Conservation (phyloP, 2,113 vertebrate genomes). For the Pardalotus punctatus region DNA sequence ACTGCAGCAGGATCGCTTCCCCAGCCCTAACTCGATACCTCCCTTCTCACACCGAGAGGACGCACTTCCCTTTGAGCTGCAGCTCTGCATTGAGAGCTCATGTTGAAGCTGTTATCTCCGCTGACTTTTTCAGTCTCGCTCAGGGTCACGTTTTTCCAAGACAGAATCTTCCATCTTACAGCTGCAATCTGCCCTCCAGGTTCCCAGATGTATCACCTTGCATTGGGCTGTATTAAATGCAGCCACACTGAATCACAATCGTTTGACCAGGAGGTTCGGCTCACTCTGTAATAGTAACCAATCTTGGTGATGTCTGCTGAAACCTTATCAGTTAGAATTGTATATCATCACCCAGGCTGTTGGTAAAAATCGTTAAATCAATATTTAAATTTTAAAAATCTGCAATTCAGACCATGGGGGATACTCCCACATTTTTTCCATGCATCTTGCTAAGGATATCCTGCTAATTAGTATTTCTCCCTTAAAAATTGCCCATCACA, state of each 20-base stretch:
- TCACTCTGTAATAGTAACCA: conserved; percentile 24
- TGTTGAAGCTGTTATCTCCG: conserved; percentile 51
- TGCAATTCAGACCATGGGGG: neutral
- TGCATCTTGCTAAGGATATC: neutral
- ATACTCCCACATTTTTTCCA: neutral
- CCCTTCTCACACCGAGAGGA: neutral
- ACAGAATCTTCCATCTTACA: conserved; percentile 24
- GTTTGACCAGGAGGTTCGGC: conserved; percentile 16
- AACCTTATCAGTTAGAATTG: conserved; percentile 41
- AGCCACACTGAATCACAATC: conserved; percentile 28
- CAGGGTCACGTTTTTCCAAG: conserved; percentile 46
- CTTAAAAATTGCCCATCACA: neutral
- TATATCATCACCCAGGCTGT: neutral
- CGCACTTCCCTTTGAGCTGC: conserved; percentile 1
- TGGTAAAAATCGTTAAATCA: conserved; percentile 12
- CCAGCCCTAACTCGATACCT: neutral
- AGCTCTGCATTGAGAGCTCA: conserved; percentile 53
- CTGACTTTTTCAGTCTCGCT: neutral
- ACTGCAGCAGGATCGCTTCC: neutral
- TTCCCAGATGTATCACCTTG: conserved; percentile 67
- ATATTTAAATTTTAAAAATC: neutral
- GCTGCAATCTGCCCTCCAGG: conserved; percentile 25
- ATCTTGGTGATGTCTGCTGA: conserved; percentile 32
- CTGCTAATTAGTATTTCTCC: neutral
- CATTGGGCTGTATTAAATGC: conserved; percentile 55